phyloP scores from a whole-genome alignment of 1,140 invertebrate species.

The Phymorhynchus buccinoides region DNA sequence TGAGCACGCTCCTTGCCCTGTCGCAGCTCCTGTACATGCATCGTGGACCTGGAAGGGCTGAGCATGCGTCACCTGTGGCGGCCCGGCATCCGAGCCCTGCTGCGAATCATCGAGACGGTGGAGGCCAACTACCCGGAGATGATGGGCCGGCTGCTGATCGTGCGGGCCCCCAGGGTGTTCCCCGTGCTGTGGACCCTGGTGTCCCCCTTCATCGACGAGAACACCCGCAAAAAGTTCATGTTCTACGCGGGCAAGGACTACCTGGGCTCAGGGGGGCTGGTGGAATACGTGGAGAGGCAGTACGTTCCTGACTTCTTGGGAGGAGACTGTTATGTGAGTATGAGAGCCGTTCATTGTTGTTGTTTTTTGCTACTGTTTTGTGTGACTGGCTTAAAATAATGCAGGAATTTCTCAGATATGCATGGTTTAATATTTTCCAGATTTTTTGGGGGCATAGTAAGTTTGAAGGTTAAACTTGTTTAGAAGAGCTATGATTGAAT shows the following conservation, averaged over 20 bases:
- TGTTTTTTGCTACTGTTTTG: no score
- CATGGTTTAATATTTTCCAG: no score
- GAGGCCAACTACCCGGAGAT: slow-evolving; percentile 98
- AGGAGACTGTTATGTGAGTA: slow-evolving; percentile 86
- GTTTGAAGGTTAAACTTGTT: no score
- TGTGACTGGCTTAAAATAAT: no score
- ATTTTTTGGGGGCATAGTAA: no score
- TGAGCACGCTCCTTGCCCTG: no score
- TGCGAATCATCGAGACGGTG: slow-evolving; percentile 95
- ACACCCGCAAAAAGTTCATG: slow-evolving; percentile 93
- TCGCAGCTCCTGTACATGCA: slow-evolving; percentile 86
- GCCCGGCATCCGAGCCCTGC: slow-evolving; percentile 89
- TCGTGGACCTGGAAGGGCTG: slow-evolving; percentile 93
- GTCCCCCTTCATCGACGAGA: slow-evolving; percentile 97
- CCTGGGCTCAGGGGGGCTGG: slow-evolving; percentile 83
- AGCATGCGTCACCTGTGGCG: slow-evolving; percentile 97
- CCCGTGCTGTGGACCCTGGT: slow-evolving; percentile 97
- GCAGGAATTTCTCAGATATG: no score
- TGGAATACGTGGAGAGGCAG: slow-evolving; percentile 89
- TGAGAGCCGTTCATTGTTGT: no score
- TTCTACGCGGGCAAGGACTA: slow-evolving; percentile 93
- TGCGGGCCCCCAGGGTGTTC: slow-evolving; percentile 82
- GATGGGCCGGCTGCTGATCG: slow-evolving; percentile 80
- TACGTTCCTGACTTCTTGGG: slow-evolving; percentile 94
- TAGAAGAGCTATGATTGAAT: no score